Percentiles rank a stretch among this genome's conserved stretches.
phyloP scores from a whole-genome alignment of 1,140 invertebrate genomes.

The Panagrolaimus sp. region DNA sequence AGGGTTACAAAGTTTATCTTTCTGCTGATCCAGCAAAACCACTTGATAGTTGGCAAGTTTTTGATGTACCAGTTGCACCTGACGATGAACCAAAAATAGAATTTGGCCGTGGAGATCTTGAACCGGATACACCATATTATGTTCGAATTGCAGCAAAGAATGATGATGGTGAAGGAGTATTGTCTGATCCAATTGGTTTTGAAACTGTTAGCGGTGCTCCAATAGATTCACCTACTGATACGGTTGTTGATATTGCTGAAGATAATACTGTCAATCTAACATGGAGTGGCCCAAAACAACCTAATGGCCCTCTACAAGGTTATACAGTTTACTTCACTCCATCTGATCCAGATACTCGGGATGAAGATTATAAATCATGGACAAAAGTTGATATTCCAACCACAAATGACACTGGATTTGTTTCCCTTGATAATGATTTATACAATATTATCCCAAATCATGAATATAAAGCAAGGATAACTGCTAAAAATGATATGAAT shows the following conservation, averaged over 20 bases:
- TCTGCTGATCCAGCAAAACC: constrained; percentile 53
- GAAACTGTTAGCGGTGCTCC: constrained; percentile 54
- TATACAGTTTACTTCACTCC: constrained; percentile 54
- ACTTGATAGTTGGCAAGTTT: constrained; percentile 53
- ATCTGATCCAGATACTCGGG: constrained; percentile 38
- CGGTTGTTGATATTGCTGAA: constrained; percentile 43
- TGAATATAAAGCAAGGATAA: constrained; percentile 48
- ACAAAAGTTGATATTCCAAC: constrained; percentile 38
- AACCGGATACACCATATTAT: constrained; percentile 57
- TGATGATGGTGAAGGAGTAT: constrained; percentile 46
- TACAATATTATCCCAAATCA: constrained; percentile 48
- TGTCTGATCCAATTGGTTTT: constrained; percentile 43
- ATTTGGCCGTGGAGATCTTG: constrained; percentile 48
- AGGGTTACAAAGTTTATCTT: constrained; percentile 41
- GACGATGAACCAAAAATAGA: constrained; percentile 35
- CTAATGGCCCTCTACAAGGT: constrained; percentile 44
- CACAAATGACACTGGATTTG: constrained; percentile 33
- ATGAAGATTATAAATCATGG: constrained; percentile 56
- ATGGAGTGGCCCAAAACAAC: constrained; percentile 47
- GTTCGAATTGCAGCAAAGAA: constrained; percentile 52
- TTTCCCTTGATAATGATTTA: constrained; percentile 46
- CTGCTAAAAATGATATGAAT: constrained; percentile 54
- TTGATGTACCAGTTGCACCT: constrained; percentile 28
- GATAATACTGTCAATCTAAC: constrained; percentile 53
- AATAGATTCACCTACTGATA: constrained; percentile 50